Base-by-base conservation (phyloP, 2,888 invertebrate species). In the Kuschelorhynchus macadamiae region DNA sequence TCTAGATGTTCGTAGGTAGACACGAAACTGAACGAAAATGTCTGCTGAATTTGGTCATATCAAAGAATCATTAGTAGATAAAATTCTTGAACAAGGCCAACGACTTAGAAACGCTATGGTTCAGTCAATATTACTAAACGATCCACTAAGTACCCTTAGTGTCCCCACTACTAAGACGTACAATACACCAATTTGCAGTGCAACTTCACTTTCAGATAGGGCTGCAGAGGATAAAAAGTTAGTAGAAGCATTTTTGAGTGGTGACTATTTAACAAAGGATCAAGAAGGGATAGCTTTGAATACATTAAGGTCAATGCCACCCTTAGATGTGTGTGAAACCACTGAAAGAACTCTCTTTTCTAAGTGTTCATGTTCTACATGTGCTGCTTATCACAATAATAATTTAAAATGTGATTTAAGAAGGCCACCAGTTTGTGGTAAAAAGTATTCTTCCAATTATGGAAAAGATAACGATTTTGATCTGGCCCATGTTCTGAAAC, bases 211-310 rank as follows among this genome's bases (percentile, higher is more conserved):
- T 18, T 32, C 59, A 3, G 36, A 42, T 32, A 18, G 44, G 32
- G 2, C 44, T 8, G 3, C 1, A 44, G 12, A 44, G 14, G 76
- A 78, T 8, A 75, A 75, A 63, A 75, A 76, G 42, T 75, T 78
- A 63, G 71, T 82, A 30, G 68, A 80, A 41, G 76, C 81, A 32
- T 84, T 81, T 72, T 74, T 84, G 55, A 75, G 75, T 68, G 85
- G 85, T 1, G 83, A 85, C 66, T 79, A 82, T 42, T 83, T 85
- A 82, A 77, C 79, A 7, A 75, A 71, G 61, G 74, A 74, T 18
- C 84, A 86, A 39, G 83, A 86, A 71, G 76, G 78, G 52, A 75
- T 80, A 73, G 84, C 84, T 4, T 74, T 86, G 36, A 80, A 84
- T 62, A 82, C 81, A 7, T 78, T 86, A 17, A 77, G 81, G 61